Evolutionary conservation across 2,113 vertebrate genomes (phyloP), one percentile per base, ranked within the genome.

Genomic region (Fulica atra): DNA sequence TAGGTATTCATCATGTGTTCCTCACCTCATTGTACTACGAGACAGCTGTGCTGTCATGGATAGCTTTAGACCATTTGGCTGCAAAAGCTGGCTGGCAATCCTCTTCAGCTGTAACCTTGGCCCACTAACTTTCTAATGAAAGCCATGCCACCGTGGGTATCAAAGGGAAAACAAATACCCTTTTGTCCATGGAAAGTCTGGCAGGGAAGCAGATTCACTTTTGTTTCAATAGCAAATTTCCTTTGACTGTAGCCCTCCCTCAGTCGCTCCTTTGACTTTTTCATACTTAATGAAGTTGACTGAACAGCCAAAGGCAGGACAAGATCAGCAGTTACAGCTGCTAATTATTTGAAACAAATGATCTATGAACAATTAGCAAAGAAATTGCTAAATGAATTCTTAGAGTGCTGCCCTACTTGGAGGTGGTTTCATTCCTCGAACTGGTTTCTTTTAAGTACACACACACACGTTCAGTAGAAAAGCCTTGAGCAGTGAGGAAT

Each of bases 31-130:
- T 76, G 59, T 83, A 28, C 68, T 74, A 20, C 9, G 54, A 70
- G 63, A 69, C 93, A 96, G 90, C 97, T 94, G 94, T 74, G 82
- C 60, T 92, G 80, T 92, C 42, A 33, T 29, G 84, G 29, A 81
- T 65, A 68, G 68, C 78, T 92, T 65, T 21, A 89, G 80, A 90
- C 61, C 57, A 60, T 76, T 93, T 96, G 89, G 93, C 89, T 88
- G 74, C 76, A 85, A 81, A 94, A 73, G 46, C n/a, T 93, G 93
- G 92, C 81, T 95, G 92, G 76, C 89, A 95, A 81, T 86, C 56
- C 63, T 56, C 36, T 81, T 82, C 95, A 95, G 96, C 93, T 93
- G 92, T 88, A 94, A 81, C 92, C 66, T 85, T 86, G 89, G 96
- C 89, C 40, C 2, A 4, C 51, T 83, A 77, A 80, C 73, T 82